Evolutionary conservation across 2,113 vertebrate genomes (phyloP).

Genomic region (Nesoenas mayeri): DNA sequence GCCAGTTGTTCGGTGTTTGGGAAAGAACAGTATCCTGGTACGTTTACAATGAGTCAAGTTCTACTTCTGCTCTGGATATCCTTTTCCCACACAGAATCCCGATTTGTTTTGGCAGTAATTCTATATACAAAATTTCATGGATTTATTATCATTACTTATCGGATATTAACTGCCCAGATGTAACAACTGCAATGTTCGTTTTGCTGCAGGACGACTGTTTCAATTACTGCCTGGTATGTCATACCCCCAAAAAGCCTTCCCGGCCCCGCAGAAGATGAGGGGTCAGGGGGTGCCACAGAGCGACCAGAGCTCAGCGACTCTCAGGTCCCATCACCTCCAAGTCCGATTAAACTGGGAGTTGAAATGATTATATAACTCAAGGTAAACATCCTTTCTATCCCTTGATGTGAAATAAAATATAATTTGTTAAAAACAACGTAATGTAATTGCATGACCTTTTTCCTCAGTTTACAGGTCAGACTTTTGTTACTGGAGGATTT

Average conservation of each 20-base stretch:
- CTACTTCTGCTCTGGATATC: neutral
- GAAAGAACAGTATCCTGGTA: neutral
- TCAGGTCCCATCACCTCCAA: neutral
- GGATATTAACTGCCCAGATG: neutral
- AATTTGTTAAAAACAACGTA: neutral
- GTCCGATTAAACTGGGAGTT: neutral
- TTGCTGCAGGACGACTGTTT: neutral
- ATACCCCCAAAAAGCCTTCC: neutral
- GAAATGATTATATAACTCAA: neutral
- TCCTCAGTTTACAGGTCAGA: constrained; percentile 19
- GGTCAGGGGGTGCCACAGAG: accelerated
- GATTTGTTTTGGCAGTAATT: neutral
- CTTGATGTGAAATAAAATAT: neutral
- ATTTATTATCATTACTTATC: neutral
- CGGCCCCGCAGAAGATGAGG: neutral
- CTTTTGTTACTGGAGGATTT: neutral
- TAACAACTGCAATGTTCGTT: neutral
- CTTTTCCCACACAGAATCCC: neutral
- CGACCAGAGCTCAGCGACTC: accelerated
- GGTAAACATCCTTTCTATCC: neutral
- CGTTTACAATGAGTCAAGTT: neutral
- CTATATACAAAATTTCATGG: neutral
- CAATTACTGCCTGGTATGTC: neutral
- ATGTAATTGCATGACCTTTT: neutral
- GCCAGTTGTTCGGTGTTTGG: neutral